Percentiles rank a stretch among this genome's conserved stretches.
These are phyloP conservation scores for Desmophyllum pertusum DNA, from an alignment of 92 coral and sea anemone genomes.

Conservation along the genomic window DNA sequence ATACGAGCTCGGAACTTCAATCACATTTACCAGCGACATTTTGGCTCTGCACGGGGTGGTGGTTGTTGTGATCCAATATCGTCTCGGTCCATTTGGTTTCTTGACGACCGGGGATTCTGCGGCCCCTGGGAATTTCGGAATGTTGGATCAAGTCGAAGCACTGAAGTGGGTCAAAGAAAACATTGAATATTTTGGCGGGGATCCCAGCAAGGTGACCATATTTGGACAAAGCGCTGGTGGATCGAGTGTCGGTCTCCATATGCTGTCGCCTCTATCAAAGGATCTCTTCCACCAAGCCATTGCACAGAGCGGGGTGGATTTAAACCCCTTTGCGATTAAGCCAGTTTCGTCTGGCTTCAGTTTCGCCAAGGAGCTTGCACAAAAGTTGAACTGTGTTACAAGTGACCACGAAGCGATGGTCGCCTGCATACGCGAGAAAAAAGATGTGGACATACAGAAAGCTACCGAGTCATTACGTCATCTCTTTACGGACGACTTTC, in stretches of 20 bases:
- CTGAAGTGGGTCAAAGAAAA: constrained; percentile 72
- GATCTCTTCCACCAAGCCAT: constrained; percentile 74
- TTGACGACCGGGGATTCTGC: constrained; percentile 54
- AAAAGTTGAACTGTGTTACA: constrained; percentile 26
- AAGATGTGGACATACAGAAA: constrained; percentile 20
- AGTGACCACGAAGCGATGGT: constrained; percentile 20
- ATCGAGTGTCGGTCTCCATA: constrained; percentile 73
- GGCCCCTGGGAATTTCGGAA: constrained; percentile 66
- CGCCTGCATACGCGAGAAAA: constrained; percentile 32
- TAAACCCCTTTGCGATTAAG: constrained; percentile 43
- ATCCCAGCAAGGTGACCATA: constrained; percentile 74
- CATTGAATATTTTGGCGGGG: constrained; percentile 73
- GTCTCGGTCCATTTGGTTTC: constrained; percentile 57
- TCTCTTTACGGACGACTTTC: background rate
- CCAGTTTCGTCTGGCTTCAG: constrained; percentile 25
- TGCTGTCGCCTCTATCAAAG: constrained; percentile 66
- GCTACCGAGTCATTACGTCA: background rate
- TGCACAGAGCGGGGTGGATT: constrained; percentile 62
- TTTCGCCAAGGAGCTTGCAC: constrained; percentile 38
- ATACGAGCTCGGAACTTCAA: constrained; percentile 35
- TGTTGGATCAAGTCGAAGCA: constrained; percentile 82
- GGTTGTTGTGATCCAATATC: constrained; percentile 52
- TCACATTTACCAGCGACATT: constrained; percentile 29
- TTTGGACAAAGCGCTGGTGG: constrained; percentile 85
- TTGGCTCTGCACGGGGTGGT: constrained; percentile 49